These are phyloP conservation scores for Bombus waltoni DNA, from an alignment of 1,140 invertebrate species.

Conservation along the genomic window DNA sequence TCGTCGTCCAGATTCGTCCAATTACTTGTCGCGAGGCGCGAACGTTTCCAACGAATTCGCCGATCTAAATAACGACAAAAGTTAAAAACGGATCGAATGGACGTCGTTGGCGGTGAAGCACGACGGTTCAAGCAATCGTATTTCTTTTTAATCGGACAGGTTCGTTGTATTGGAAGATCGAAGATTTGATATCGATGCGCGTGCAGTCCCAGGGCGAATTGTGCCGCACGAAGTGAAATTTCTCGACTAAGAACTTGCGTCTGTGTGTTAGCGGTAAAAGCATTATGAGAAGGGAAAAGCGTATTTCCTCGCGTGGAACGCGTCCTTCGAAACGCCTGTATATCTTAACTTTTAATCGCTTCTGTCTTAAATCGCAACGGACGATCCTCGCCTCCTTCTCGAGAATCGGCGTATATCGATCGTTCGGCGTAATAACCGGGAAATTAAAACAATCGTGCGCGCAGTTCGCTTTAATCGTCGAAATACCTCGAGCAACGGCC, in stretches of 20 bases:
- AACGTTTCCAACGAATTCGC: no score
- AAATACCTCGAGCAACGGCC: conserved; percentile 38
- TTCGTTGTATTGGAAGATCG: background rate
- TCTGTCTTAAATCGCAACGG: background rate
- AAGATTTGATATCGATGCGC: background rate
- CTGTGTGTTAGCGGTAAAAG: background rate
- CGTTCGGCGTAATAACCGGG: background rate
- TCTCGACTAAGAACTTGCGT: background rate
- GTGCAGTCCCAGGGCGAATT: background rate
- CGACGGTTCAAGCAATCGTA: background rate
- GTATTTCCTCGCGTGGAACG: background rate
- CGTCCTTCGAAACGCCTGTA: background rate
- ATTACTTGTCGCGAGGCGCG: no score
- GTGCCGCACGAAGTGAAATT: background rate
- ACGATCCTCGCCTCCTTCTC: background rate
- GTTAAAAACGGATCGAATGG: no score
- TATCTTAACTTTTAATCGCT: background rate
- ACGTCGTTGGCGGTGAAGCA: background rate
- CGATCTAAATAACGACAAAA: no score
- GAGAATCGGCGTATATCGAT: background rate
- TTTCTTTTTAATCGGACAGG: background rate
- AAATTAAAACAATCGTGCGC: background rate
- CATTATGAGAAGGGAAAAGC: background rate
- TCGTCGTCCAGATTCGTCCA: no score
- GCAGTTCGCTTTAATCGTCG: conserved; percentile 5